phyloP scores from a whole-genome alignment of 2,888 invertebrate genomes.

The Galerucella calmariensis region DNA sequence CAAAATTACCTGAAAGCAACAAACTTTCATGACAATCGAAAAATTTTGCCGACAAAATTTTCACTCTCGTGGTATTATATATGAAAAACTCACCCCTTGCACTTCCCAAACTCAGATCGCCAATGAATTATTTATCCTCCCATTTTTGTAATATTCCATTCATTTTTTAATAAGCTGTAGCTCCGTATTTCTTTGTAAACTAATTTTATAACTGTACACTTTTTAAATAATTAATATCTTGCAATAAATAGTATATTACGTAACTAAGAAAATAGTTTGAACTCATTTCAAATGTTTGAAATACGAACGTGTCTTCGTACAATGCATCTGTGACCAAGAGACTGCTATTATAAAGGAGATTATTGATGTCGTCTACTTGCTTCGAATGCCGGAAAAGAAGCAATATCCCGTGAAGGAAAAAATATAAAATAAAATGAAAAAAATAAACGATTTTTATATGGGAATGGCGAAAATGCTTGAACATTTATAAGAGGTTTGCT shows the following conservation, averaged over 20 bases:
- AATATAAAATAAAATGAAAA: slow-evolving; percentile 5
- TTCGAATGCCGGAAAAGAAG: slow-evolving; percentile 30
- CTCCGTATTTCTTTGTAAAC: too few relatives aligned
- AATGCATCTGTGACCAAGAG: slow-evolving; percentile 39
- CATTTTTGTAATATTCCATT: too few relatives aligned
- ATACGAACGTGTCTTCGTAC: slow-evolving; percentile 12
- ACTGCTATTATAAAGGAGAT: slow-evolving; percentile 34
- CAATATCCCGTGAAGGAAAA: slow-evolving; percentile 13
- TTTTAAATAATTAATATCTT: too few relatives aligned
- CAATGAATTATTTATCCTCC: too few relatives aligned
- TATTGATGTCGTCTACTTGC: slow-evolving; percentile 37
- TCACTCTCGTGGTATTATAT: too few relatives aligned
- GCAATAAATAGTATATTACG: background rate
- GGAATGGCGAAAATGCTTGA: background rate
- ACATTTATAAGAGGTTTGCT: background rate
- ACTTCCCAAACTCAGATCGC: too few relatives aligned
- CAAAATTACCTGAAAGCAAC: too few relatives aligned
- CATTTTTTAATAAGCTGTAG: too few relatives aligned
- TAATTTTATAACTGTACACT: too few relatives aligned
- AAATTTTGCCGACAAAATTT: too few relatives aligned
- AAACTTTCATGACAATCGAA: too few relatives aligned
- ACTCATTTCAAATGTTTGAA: slow-evolving; percentile 9
- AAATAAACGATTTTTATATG: background rate
- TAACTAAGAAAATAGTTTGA: slow-evolving; percentile 1
- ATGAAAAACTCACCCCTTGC: too few relatives aligned